Evolutionary conservation across 2,888 invertebrate genomes (phyloP), one percentile per base, ranked within the genome.

Genomic region (Thereva nobilitata): DNA sequence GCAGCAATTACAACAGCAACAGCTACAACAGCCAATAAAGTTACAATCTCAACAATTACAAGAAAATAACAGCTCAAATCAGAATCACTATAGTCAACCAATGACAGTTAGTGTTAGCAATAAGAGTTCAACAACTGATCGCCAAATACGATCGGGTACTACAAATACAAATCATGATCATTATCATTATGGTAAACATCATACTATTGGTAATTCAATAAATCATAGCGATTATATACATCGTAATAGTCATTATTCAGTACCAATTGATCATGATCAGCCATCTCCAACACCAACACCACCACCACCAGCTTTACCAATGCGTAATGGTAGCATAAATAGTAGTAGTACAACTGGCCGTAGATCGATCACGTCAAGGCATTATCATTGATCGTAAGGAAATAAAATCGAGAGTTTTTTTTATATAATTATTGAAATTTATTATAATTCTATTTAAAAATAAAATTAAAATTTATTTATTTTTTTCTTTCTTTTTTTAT

Each of bases 21-120:
- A 42, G 1, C 66, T 47, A 23, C 23, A 23, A 23, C 23, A 23
- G 23, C 23, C 23, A 23, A 23, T 23, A 23, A 23, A 12, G 3
- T 41, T 50, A 35, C 5, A 50, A 8, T 53, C 44, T 5, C 47
- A 55, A 35, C 5, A 50, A 8, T 53, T 38, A 3, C 47, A 55
- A 6, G 40, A 42, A 2, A 64, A 53, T 1, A 74, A 74, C 57
- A 70, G 73, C 72, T 7, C 70, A 75, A 70, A 66, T 59, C 78
- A 79, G 66, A 77, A 79, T 49, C 79, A 79, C 69, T 80, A 79
- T 57, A 79, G 79, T 69, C 80, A 80, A 68, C 80, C 80, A 5
- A 73, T 78, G 45, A 72, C 73, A 69, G 57, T 70, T 37, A 42
- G 34, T 10, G 9, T 45, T 7, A 55, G 44, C n/a, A 49, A 23